Percentiles rank a stretch among this genome's conserved stretches.
These are phyloP conservation scores for Bemisia tabaci DNA, from an alignment of 1,140 invertebrate species.

Conservation along the genomic window DNA sequence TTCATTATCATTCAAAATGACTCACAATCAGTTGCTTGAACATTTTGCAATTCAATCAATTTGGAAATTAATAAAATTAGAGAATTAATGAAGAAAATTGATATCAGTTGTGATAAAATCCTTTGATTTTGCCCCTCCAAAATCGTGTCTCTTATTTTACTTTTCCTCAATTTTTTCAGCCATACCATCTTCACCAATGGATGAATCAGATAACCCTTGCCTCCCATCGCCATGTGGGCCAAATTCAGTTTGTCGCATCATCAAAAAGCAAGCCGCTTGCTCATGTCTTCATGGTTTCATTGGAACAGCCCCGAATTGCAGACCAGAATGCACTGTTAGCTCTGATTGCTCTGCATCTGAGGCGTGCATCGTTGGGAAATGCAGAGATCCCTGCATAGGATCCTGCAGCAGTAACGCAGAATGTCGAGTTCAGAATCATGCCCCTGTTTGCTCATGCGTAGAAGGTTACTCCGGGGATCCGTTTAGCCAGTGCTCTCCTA, in stretches of 20 bases:
- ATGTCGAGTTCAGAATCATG: conserved; percentile 61
- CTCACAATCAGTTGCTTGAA: too few species aligned
- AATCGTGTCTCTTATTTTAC: neutral
- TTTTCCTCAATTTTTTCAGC: conserved; percentile 5
- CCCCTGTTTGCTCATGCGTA: conserved; percentile 52
- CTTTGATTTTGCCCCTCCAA: neutral
- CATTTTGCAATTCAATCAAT: too few species aligned
- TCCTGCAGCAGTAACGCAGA: conserved; percentile 52
- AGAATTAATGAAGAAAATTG: too few species aligned
- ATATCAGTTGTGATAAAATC: neutral
- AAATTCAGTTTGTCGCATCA: conserved; percentile 33
- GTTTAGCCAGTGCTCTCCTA: conserved; percentile 33
- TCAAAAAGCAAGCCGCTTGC: conserved; percentile 39
- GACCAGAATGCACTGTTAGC: conserved; percentile 40
- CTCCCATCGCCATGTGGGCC: conserved; percentile 34
- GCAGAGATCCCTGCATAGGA: conserved; percentile 51
- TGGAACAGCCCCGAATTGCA: conserved; percentile 39
- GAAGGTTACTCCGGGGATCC: conserved; percentile 48
- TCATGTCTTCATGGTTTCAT: conserved; percentile 39
- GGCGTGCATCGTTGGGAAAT: conserved; percentile 47
- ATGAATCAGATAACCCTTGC: conserved; percentile 19
- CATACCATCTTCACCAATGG: conserved; percentile 10
- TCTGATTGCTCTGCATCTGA: conserved; percentile 37
- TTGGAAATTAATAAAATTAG: too few species aligned
- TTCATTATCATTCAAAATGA: too few species aligned